These are phyloP conservation scores for Liolophura sinensis DNA, from an alignment of 1,140 invertebrate genomes.

Conservation along the genomic window DNA sequence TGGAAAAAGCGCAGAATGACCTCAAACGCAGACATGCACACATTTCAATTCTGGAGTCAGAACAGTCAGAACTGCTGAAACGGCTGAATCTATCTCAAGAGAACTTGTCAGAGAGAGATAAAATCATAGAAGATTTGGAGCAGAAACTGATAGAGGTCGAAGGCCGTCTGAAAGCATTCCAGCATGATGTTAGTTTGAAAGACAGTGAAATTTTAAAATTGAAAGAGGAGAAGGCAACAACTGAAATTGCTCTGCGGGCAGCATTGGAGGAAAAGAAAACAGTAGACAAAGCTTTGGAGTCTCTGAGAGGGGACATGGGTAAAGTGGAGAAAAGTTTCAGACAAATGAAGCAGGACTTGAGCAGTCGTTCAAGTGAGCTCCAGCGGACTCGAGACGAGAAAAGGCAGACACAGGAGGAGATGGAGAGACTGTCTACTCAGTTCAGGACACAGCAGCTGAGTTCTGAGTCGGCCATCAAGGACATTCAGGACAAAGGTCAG, in stretches of 20 bases:
- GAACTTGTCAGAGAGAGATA: constrained; percentile 55
- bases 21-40: constrained; percentile 48
- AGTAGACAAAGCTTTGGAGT: constrained; percentile 54
- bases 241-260: constrained; percentile 52
- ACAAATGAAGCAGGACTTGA: constrained; percentile 59
- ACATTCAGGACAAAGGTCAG: too few relatives aligned
- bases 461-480: too few relatives aligned
- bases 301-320: constrained; percentile 56
- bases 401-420: constrained; percentile 6
- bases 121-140: constrained; percentile 49
- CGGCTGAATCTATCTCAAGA: constrained; percentile 54
- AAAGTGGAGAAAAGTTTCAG: constrained; percentile 58
- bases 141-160: constrained; percentile 54
- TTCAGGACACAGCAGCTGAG: too few relatives aligned
- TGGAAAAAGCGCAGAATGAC: constrained; percentile 52
- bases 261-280: constrained; percentile 58
- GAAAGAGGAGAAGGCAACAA: constrained; percentile 57
- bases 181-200: constrained; percentile 38
- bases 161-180: constrained; percentile 45
- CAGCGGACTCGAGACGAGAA: constrained; percentile 31
- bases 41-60: constrained; percentile 50
- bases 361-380: constrained; percentile 34
- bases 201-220: constrained; percentile 51
- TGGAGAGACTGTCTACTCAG: too few relatives aligned
- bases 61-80: constrained; percentile 57